Base-by-base conservation (phyloP, 2,888 invertebrate genomes). In the Acanthosoma haemorrhoidale region DNA sequence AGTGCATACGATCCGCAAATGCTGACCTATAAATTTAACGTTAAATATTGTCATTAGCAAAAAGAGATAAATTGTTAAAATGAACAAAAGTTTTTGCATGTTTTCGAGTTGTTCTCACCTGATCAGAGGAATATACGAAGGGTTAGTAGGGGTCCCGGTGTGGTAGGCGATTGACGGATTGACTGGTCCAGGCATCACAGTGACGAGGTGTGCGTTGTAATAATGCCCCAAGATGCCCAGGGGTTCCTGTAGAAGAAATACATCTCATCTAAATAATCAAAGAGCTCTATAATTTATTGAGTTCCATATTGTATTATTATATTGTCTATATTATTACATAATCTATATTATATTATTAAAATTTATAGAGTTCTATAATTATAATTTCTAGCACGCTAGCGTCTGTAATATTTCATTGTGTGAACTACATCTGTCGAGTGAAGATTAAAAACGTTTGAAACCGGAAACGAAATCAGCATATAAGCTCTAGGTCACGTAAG, bases 71-170 rank as follows among this genome's bases (percentile, higher is more conserved):
- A 29, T 51, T 9, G 21, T 1, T 0, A 21, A n/a, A 25, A 51
- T 51, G 8, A 51, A 18, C n/a, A 2, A 4, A 21, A 4, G 13
- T 21, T 43, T 21, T 1, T 8, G 1, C 13, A 1, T 21, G 5
- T 43, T 43, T 2, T 21, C 0, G 18, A 41, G 11, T 39, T 15
- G 8, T 32, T 15, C 11, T 29, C 16, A 38, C 25, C 38, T 39
- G 39, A 63, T 38, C 1, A 38, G 16, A n/a, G 63, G 63, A 5
- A 63, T 63, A 6, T 63, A 63, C 4, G 63, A 39, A 15, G 63
- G 63, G 25, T 18, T 38, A 25, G 29, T 38, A 9, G 63, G 63
- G 4, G 34, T 63, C 2, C 36, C 36, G 13, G 63, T 63, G 25
- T 51, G 51, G 51, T 51, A 51, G 6, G 51, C 51, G 13, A 51